Evolutionary conservation across 2,888 invertebrate genomes (phyloP), one percentile per base, ranked within the genome.

Genomic region (Xanthia icteritia): DNA sequence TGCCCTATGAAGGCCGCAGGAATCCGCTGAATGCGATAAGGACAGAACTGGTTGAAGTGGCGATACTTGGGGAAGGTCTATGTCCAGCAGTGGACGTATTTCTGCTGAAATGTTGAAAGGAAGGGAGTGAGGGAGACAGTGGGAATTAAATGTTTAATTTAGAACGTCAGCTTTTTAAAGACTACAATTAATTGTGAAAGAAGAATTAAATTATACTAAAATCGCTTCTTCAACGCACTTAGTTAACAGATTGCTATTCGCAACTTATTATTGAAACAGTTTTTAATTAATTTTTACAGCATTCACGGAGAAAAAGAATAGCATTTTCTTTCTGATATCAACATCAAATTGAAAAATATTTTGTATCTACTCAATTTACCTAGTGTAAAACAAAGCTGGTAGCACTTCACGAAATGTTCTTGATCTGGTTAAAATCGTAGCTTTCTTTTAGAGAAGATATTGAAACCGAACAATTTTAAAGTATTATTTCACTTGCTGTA

Each of bases 381-480:
- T n/a, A 27, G 17, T 31, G 76, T 13, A 77, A 78, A 64, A 39
- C 17, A 56, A 39, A 23, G 8, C 20, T n/a, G 23, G 3, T 31
- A 4, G 17, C 15, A 48, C 13, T 31, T 31, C 8, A 39, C 0
- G 23, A 58, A 65, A 17, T n/a, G 0, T 31, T 67, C 31, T 13
- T 17, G 31, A 36, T 79, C 15, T 77, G 45, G 45, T 56, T 15
- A 56, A 56, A 77, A 77, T n/a, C 1, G 23, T 39, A 42, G 9
- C 11, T 54, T 45, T 36, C 2, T 6, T 45, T 77, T 42, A 5
- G 23, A 63, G n/a, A 63, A n/a, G 9, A 6, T 61, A 48, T 75
- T 48, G 27, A 60, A 60, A 11, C 9, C 20, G 2, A 60, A 0
- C 17, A 20, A 39, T 76, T 76, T 75, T 48, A 1, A 31, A 13